Percentiles rank a stretch among this genome's conserved stretches.
Evolutionary conservation across 2,797 vertebrate species (phyloP).

Genomic region (Sorex maritimensis): DNA sequence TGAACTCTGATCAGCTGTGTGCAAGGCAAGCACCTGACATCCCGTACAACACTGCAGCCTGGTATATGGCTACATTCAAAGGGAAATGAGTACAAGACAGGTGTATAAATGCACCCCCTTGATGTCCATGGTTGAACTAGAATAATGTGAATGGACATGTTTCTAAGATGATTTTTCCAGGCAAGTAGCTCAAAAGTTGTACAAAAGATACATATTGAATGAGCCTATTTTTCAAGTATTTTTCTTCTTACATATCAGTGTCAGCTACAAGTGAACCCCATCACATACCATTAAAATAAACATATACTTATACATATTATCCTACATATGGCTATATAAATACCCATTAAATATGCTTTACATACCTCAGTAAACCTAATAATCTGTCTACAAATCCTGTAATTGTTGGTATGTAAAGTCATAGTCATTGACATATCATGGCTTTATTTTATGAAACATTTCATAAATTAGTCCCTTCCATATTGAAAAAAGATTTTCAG

Average conservation of each 20-base stretch:
- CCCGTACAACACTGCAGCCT: too few species aligned
- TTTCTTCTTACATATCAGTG: slow-evolving; percentile 10
- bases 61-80: neutral
- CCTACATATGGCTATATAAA: neutral
- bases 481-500: slow-evolving; percentile 71
- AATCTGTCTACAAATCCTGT: slow-evolving; percentile 38
- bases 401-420: slow-evolving; percentile 28
- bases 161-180: neutral
- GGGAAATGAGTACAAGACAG: neutral
- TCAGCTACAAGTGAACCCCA: neutral
- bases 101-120: neutral
- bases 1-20: too few species aligned
- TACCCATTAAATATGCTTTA: neutral
- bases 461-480: slow-evolving; percentile 77
- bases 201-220: neutral
- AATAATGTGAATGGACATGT: neutral
- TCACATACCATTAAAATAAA: neutral
- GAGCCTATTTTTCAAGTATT: slow-evolving; percentile 26
- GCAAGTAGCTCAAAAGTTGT: neutral
- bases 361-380: slow-evolving; percentile 34
- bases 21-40: too few species aligned
- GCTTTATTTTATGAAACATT: slow-evolving; percentile 83
- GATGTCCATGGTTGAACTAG: slow-evolving; percentile 32
- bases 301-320: neutral
- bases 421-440: slow-evolving; percentile 70